phyloP scores from a whole-genome alignment of 2,797 vertebrate species.

The Psittacula echo region DNA sequence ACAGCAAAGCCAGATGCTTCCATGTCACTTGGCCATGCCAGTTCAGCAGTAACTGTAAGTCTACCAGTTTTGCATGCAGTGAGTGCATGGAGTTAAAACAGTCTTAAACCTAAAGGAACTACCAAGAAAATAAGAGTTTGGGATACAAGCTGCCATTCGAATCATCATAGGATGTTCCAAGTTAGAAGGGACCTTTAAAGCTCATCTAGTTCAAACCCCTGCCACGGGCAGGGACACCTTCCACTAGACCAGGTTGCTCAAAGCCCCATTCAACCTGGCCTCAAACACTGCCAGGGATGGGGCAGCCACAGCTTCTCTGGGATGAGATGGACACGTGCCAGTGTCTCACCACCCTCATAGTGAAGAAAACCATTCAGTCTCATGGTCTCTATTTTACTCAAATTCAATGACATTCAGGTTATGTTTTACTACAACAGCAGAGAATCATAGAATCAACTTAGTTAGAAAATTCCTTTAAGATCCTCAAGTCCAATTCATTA shows the following conservation, averaged over 20 bases:
- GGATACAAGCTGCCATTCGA: background rate
- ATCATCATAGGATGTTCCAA: background rate
- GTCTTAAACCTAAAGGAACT: background rate
- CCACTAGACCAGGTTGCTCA: background rate
- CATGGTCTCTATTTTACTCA: background rate
- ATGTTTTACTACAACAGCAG: background rate
- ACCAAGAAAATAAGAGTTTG: background rate
- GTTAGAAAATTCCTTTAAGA: background rate
- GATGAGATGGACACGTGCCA: background rate
- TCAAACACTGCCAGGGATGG: background rate
- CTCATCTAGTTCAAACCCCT: background rate
- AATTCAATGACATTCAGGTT: background rate
- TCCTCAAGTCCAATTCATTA: background rate
- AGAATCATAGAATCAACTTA: background rate
- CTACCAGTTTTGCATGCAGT: rapidly evolving
- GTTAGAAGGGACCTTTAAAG: background rate
- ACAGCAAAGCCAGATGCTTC: background rate
- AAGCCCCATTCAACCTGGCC: background rate
- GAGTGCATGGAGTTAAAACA: background rate
- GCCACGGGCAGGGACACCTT: background rate
- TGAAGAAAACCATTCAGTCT: background rate
- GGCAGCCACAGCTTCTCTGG: background rate
- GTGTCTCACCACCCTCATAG: too few species aligned
- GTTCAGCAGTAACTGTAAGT: background rate
- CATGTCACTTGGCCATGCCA: background rate